Evolutionary conservation across 2,888 invertebrate species (phyloP), one percentile per base, ranked within the genome.

Genomic region (Gisinianus flammeolus): DNA sequence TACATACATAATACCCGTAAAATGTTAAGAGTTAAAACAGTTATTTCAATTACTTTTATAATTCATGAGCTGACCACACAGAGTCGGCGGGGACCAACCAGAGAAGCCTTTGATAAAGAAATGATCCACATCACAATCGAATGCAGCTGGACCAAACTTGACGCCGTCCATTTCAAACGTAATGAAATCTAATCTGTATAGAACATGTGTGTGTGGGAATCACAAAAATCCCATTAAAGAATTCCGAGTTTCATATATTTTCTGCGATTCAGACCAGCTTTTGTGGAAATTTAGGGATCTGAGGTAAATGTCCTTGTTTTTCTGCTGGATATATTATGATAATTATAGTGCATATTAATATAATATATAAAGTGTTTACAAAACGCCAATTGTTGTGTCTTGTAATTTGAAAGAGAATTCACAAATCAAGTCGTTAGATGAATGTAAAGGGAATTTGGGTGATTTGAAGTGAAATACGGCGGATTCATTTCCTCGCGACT

Each of bases 21-120:
- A n/a, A n/a, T n/a, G n/a, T n/a, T n/a, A n/a, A n/a, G n/a, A n/a
- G n/a, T n/a, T n/a, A n/a, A n/a, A n/a, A n/a, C n/a, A n/a, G n/a
- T 44, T 33, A 44, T 54, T 4, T 52, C 2, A 52, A 4, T 33
- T 79, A 81, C 83, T 76, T 56, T 76, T 79, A 64, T 84, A 84
- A 16, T 81, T 81, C 24, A 76, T 76, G 19, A 83, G 68, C 58
- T 80, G 78, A 16, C 84, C 84, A 78, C 84, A 84, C 16, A 81
- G 64, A 44, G 82, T 78, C 0, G 84, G 82, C 4, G 84, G 84
- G 2, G 80, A 56, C 84, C 84, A 84, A 12, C 68, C 73, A 8
- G 78, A 75, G 33, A 84, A 84, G n/a, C 84, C 84, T 22, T 79
- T 58, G 6, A 84, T 79, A 69, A 84, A 83, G 26, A 83, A 72